Base-by-base conservation (phyloP, 2,888 invertebrate species). In the Sthenelais limicola region DNA sequence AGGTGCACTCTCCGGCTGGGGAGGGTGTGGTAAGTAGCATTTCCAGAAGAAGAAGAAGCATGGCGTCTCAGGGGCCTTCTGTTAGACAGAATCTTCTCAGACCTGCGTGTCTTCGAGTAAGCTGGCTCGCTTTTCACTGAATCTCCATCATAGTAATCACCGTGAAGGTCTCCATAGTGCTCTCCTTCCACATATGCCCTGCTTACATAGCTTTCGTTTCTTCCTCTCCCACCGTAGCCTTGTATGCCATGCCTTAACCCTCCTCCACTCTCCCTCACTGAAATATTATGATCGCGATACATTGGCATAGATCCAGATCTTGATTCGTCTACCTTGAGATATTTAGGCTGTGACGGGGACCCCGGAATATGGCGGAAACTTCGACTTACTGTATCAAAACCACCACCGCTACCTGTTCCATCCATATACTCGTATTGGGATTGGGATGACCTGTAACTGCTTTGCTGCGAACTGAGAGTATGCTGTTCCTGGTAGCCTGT, bases 251-350 rank as follows among this genome's bases (percentile, higher is more conserved):
- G 18, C 24, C 73, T 28, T 18, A 33, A 49, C 38, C 30, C 33
- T 18, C 68, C 56, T 1, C 26, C 35, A 12, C 43, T n/a, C 32
- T 32, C 68, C 12, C 62, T 26, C 5, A 21, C 18, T 21, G 24
- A 9, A 9, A 9, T 21, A 7, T 62, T 38, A 26, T 62, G 33
- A 7, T 67, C 48, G 18, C 9, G 9, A 35, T 51, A 51, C 9
- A 9, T 33, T 21, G 68, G 52, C 30, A 43, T 18, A n/a, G 15
- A 26, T 12, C 47, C 43, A n/a, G 24, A 26, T 5, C 21, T 7
- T 5, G 71, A 28, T n/a, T 38, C 24, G 49, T 74, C 74, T 49
- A 74, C 74, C 35, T 43, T 38, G 24, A 68, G 68, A 71, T 71
- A 73, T 47, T 70, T 70, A 43, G 51, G 66, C 30, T 32, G 28